Percentiles rank a stretch among this genome's conserved stretches.
phyloP scores from a whole-genome alignment of 2,888 invertebrate genomes.

The Rapana venosa region DNA sequence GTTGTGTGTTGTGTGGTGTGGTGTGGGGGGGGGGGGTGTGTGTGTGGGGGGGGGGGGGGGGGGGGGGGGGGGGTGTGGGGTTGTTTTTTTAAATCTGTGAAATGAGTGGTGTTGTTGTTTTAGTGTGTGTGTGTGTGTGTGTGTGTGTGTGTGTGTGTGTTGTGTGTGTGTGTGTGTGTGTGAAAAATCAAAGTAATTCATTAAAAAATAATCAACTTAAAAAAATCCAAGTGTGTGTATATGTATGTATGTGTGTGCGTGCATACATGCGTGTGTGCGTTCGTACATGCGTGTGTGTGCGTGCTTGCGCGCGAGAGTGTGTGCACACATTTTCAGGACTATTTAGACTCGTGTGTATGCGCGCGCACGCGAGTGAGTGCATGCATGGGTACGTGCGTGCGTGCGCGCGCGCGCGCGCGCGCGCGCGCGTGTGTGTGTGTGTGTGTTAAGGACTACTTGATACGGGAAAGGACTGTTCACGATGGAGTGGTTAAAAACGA shows the following conservation, averaged over 20 bases:
- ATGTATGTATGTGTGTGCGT: not conserved
- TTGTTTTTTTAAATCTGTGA: not conserved
- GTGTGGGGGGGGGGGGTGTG: too few species aligned
- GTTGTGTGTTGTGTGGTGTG: too few species aligned
- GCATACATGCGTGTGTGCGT: not conserved
- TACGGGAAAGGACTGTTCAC: too few species aligned
- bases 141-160: slow-evolving; percentile 20
- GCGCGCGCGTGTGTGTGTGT: too few species aligned
- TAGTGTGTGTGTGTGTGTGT: slow-evolving; percentile 27
- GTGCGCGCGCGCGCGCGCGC: too few species aligned
- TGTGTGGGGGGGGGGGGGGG: not conserved
- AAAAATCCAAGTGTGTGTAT: not conserved
- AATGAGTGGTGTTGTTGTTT: not conserved
- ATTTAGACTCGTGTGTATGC: not conserved
- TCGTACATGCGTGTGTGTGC: not conserved
- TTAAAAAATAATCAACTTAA: not conserved
- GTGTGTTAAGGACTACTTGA: too few species aligned
- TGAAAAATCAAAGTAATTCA: not conserved
- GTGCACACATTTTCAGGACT: too few species aligned
- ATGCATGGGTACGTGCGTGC: not conserved
- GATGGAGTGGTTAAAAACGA: too few species aligned
- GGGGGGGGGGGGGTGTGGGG: not conserved
- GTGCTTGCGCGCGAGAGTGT: too few species aligned
- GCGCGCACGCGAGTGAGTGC: not conserved
- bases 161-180: slow-evolving; percentile 8